Evolutionary conservation across 1,140 invertebrate genomes (phyloP).

Genomic region (Pentalonia nigronervosa): DNA sequence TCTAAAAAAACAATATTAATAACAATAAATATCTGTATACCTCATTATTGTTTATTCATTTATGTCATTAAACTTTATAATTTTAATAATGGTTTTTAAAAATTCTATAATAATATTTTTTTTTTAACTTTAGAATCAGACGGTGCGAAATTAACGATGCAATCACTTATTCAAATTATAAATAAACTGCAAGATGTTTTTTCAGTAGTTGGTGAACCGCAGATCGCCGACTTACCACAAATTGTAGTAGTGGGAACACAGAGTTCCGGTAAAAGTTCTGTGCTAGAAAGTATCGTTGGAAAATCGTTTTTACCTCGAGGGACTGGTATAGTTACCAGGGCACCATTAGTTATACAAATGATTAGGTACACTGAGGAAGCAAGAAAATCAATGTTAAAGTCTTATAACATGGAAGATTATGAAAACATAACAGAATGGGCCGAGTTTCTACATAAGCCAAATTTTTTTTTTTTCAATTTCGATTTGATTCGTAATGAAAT

Average conservation of each 20-base stretch:
- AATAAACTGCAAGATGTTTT: conserved; percentile 61
- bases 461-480: conserved; percentile 74
- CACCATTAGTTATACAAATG: conserved; percentile 60
- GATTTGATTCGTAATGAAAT: conserved; percentile 76
- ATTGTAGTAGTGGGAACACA: conserved; percentile 63
- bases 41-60: no score
- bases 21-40: no score
- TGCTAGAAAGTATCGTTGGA: conserved; percentile 60
- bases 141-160: background rate
- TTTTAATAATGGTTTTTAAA: no score
- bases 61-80: no score
- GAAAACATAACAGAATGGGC: conserved; percentile 79
- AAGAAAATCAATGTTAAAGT: background rate
- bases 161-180: background rate
- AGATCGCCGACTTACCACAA: conserved; percentile 59
- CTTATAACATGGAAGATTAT: conserved; percentile 66
- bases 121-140: no score
- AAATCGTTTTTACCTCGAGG: conserved; percentile 61
- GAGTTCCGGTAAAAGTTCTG: conserved; percentile 63
- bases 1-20: no score
- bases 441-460: conserved; percentile 76
- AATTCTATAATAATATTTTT: no score
- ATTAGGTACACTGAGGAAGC: conserved; percentile 10
- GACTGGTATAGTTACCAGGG: conserved; percentile 59
- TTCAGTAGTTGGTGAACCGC: conserved; percentile 17